phyloP scores from a whole-genome alignment of 2,113 vertebrate species.

The Tinamus guttatus region DNA sequence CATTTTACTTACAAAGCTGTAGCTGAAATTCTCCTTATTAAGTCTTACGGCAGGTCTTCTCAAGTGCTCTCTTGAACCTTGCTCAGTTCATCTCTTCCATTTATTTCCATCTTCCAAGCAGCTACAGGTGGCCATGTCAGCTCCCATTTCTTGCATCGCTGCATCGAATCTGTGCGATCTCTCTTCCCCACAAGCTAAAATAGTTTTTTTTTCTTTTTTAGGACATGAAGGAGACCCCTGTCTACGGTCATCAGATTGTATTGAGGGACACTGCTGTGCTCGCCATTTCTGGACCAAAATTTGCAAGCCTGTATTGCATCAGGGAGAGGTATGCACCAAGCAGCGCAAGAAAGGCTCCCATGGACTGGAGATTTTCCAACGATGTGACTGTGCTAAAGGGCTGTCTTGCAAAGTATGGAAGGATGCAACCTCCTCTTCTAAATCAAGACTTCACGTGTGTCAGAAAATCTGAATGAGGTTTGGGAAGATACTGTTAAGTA shows the following conservation, averaged over 20 bases:
- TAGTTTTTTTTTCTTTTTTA: slow-evolving; percentile 47
- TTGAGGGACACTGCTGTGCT: slow-evolving; percentile 92
- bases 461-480: slow-evolving; percentile 88
- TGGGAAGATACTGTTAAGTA: neutral
- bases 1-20: neutral
- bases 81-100: neutral
- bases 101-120: neutral
- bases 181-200: neutral
- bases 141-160: neutral
- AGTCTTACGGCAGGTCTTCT: neutral
- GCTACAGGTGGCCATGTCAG: neutral
- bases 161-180: neutral
- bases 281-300: slow-evolving; percentile 99
- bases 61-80: neutral
- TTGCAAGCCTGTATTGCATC: slow-evolving; percentile 94
- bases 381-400: slow-evolving; percentile 96
- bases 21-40: neutral
- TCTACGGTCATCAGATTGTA: slow-evolving; percentile 91
- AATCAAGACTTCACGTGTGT: slow-evolving; percentile 96
- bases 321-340: slow-evolving; percentile 93
- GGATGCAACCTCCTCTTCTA: slow-evolving; percentile 94
- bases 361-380: slow-evolving; percentile 93
- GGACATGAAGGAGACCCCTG: slow-evolving; percentile 93
- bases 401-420: slow-evolving; percentile 98
- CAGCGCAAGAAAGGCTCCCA: slow-evolving; percentile 94